Conservation (phyloP, 2,888 invertebrate genomes). For the Zygaena filipendulae region DNA sequence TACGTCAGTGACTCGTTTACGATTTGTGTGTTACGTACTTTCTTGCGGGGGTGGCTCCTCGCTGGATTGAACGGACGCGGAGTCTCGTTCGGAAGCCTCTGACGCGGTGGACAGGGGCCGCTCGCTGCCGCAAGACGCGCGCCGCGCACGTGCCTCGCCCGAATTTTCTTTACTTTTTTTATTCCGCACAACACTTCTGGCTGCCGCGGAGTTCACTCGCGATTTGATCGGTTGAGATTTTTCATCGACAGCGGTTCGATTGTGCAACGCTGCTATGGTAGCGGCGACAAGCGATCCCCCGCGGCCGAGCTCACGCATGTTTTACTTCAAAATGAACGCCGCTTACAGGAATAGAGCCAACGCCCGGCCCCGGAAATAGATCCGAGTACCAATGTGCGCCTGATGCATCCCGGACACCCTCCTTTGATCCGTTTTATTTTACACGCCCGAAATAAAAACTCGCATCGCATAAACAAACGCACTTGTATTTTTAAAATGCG, state of each 20-base stretch:
- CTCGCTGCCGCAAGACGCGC: slow-evolving; percentile 49
- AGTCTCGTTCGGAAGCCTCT: slow-evolving; percentile 57
- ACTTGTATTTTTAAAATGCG: slow-evolving; percentile 7
- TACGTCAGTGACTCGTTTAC: slow-evolving; percentile 59
- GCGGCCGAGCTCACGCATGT: slow-evolving; percentile 66
- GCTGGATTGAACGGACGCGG: slow-evolving; percentile 61
- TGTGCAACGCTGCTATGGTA: slow-evolving; percentile 58
- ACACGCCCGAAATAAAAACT: slow-evolving; percentile 25
- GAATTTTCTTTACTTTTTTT: slow-evolving; percentile 28
- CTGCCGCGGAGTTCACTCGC: slow-evolving; percentile 32
- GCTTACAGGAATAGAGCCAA: slow-evolving; percentile 52
- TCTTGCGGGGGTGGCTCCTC: slow-evolving; percentile 60
- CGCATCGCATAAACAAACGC: slow-evolving; percentile 16
- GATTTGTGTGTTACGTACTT: slow-evolving; percentile 55
- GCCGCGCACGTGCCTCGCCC: slow-evolving; percentile 33
- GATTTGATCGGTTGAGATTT: slow-evolving; percentile 40
- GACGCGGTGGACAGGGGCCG: slow-evolving; percentile 60
- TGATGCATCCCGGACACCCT: slow-evolving; percentile 54
- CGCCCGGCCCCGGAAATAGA: slow-evolving; percentile 64
- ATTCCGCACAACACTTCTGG: slow-evolving; percentile 31
- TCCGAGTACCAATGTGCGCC: slow-evolving; percentile 45
- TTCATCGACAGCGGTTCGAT: slow-evolving; percentile 43
- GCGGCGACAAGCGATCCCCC: slow-evolving; percentile 72
- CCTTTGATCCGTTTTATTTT: slow-evolving; percentile 44
- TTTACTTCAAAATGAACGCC: slow-evolving; percentile 59